Conservation (phyloP, 1,140 invertebrate species). For the Trachymyrmex septentrionalis region DNA sequence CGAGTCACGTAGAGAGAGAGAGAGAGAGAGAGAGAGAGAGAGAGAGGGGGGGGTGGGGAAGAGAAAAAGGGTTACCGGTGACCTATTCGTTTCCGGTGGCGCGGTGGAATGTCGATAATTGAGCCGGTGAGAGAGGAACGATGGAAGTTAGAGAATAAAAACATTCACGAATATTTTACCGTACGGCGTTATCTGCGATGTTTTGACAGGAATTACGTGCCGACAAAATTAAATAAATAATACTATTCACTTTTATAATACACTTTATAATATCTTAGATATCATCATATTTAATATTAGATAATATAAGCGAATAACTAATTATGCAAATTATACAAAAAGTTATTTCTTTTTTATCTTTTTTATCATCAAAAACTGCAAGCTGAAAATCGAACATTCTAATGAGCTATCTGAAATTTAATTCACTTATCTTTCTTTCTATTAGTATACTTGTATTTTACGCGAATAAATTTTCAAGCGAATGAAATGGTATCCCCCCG, state of each 20-base stretch:
- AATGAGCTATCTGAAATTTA: background rate
- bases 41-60: background rate
- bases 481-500: background rate
- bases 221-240: background rate
- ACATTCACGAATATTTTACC: slow-evolving; percentile 14
- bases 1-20: background rate
- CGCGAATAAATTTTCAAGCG: background rate
- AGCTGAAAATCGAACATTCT: background rate
- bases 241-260: no score
- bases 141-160: slow-evolving; percentile 58
- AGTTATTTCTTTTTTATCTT: background rate
- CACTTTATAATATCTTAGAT: slow-evolving; percentile 1
- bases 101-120: slow-evolving; percentile 64
- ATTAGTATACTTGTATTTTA: background rate
- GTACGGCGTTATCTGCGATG: background rate
- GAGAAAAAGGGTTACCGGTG: slow-evolving; percentile 52
- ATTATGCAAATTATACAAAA: background rate
- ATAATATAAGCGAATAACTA: slow-evolving; percentile 1
- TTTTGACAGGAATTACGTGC: background rate
- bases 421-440: background rate
- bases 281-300: background rate
- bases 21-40: no score
- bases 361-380: background rate
- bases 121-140: slow-evolving; percentile 51
- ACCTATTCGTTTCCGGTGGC: slow-evolving; percentile 62